Base-by-base conservation (phyloP, 2,113 vertebrate species). In the Eubucco bourcierii region DNA sequence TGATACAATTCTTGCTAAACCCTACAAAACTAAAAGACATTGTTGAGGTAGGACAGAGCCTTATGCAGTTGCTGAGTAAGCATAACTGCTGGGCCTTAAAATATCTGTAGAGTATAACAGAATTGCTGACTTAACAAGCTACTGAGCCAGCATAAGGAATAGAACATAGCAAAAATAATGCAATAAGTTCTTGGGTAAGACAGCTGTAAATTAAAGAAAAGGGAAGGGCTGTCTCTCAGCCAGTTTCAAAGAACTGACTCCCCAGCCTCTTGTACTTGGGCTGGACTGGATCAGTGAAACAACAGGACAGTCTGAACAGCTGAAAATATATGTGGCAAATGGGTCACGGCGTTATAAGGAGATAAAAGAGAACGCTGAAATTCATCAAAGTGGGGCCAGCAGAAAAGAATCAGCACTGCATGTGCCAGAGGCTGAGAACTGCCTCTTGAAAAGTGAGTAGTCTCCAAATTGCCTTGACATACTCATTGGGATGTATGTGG, bases 61-160 rank as follows among this genome's bases (percentile, higher is more conserved):
- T 68, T 88, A 68, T 24, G n/a, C 19, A 67, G 27, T n/a, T 0
- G 37, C 93, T 94, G 93, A 90, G 65, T 53, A 88, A 91, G 80
- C 75, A 15, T 47, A 39, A 77, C 59, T 80, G 29, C 41, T 83
- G 61, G 90, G 52, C 65, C 88, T 90, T 87, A 93, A 91, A 95
- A 88, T 89, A 85, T 93, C 76, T 80, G 76, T 83, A 80, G 67
- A 77, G 56, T 84, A 0, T 56, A 87, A 88, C 60, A 66, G 72
- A 91, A 94, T 21, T 91, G 90, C 93, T 95, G 88, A 93, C 74
- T 68, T 88, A 91, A 93, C 68, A 95, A 90, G 85, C 47, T 93
- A 93, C 93, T 95, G 93, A 95, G 76, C 41, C 72, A 95, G 85
- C 76, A 58, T 90, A 96, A 91, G 70, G 76, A 90, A 63, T 90